These are phyloP conservation scores for Aphrophora alni DNA, from an alignment of 2,888 invertebrate genomes.

Conservation along the genomic window DNA sequence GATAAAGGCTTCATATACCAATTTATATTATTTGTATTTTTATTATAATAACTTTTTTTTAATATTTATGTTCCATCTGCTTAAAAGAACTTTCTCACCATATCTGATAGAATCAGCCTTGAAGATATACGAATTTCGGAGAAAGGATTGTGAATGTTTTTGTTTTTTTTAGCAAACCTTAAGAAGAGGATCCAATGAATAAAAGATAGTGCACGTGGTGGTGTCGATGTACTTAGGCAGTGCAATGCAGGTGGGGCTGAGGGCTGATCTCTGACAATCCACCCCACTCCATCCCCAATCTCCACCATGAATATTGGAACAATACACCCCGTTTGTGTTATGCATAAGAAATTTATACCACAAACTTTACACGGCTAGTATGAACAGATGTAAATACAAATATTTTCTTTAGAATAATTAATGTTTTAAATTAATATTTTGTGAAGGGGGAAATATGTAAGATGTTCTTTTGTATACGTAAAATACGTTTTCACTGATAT, in stretches of 20 bases:
- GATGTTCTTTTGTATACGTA: too few species aligned
- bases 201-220: background rate
- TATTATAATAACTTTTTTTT: too few species aligned
- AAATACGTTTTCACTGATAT: too few species aligned
- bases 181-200: conserved; percentile 3
- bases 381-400: too few species aligned
- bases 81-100: too few species aligned
- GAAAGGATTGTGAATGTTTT: background rate
- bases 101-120: too few species aligned
- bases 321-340: background rate
- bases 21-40: too few species aligned
- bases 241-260: background rate
- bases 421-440: too few species aligned
- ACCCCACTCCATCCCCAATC: background rate
- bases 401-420: too few species aligned
- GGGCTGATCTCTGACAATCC: background rate
- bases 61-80: too few species aligned
- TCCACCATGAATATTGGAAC: conserved; percentile 2
- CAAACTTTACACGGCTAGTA: background rate
- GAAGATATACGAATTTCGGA: background rate
- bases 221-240: background rate
- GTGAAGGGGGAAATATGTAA: too few species aligned
- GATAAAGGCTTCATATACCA: too few species aligned
- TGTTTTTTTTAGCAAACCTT: background rate
- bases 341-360: background rate